phyloP scores from a whole-genome alignment of 1,140 invertebrate species.

The Ruditapes philippinarum region DNA sequence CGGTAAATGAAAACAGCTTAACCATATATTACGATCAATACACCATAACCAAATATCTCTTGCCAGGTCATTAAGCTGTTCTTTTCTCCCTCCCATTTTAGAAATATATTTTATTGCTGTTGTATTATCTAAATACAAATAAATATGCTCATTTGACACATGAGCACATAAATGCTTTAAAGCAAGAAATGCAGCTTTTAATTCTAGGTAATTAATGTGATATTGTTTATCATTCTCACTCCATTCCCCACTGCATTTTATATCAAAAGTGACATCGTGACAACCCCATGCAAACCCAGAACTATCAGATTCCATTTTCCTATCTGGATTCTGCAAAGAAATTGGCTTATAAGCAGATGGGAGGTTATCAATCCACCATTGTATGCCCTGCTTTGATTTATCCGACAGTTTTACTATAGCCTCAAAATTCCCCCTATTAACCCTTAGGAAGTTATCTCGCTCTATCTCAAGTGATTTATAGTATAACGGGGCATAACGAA shows the following conservation, averaged over 20 bases:
- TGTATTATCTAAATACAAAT: conserved; percentile 2
- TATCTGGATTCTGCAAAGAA: neutral
- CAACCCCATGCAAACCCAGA: neutral
- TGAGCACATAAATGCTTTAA: neutral
- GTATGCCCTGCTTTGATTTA: neutral
- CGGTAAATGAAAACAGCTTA: conserved; percentile 51
- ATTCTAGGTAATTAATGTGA: conserved; percentile 18
- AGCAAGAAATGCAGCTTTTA: neutral
- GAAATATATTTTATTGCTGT: conserved; percentile 36
- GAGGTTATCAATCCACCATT: neutral
- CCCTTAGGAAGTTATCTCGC: neutral
- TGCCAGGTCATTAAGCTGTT: neutral
- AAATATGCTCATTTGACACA: neutral
- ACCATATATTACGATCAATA: conserved; percentile 12
- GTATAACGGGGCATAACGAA: neutral
- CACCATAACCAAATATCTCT: conserved; percentile 58
- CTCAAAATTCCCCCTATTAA: neutral
- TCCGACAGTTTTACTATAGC: neutral
- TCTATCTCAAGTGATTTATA: neutral
- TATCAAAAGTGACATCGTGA: neutral
- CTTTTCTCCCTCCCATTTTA: conserved; percentile 53
- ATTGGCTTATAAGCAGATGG: neutral
- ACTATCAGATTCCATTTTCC: neutral
- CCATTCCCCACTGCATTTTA: neutral
- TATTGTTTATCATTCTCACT: neutral